Percentiles rank a stretch among this genome's conserved stretches.
Evolutionary conservation across 2,113 vertebrate species (phyloP).

Genomic region (Eudorcas thomsonii): DNA sequence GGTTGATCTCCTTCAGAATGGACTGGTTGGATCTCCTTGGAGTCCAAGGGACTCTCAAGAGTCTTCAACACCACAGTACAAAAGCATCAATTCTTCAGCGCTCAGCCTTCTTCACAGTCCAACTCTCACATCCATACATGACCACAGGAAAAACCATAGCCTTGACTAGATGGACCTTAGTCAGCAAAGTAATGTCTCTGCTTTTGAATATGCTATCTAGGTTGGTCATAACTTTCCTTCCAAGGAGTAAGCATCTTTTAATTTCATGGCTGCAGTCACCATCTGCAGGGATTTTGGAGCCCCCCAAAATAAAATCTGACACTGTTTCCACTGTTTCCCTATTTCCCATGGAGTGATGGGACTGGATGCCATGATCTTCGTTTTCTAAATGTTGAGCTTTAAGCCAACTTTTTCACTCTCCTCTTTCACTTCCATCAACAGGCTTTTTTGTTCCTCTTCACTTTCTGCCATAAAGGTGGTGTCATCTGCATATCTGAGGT

Average conservation of each 20-base stretch:
- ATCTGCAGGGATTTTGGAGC: no score
- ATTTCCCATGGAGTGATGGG: no score
- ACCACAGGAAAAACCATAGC: not conserved
- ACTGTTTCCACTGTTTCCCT: no score
- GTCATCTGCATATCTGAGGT: no score
- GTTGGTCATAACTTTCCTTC: not conserved
- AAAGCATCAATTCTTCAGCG: accelerated
- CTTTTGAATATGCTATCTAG: not conserved
- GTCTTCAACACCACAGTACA: not conserved
- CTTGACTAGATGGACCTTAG: not conserved
- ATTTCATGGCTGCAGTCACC: no score
- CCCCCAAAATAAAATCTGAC: no score
- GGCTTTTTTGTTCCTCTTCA: no score
- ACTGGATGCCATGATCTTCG: no score
- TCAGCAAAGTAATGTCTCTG: not conserved
- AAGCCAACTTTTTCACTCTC: no score
- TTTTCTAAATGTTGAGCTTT: no score
- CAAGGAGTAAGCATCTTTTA: not conserved
- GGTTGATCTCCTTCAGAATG: not conserved
- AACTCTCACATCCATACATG: not conserved
- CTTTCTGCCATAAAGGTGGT: no score
- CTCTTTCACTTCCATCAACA: no score
- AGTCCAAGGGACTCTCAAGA: not conserved
- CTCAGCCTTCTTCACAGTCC: not conserved
- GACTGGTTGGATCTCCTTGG: not conserved